Evolutionary conservation across 2,888 invertebrate genomes (phyloP).

Genomic region (Brassicogethes aeneus): DNA sequence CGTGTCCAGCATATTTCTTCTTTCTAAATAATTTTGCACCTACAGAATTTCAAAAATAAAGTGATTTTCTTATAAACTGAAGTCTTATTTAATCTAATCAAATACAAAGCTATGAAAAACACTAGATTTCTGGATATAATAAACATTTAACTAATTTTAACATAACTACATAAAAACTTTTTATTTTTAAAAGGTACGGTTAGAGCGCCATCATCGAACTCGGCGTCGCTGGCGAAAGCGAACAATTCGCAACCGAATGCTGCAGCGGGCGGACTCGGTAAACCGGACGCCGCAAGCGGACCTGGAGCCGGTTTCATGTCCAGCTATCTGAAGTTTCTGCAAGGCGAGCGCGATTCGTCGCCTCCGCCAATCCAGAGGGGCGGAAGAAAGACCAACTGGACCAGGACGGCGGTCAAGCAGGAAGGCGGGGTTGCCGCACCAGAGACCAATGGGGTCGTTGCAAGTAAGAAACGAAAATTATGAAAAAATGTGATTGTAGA

Average conservation of each 20-base stretch:
- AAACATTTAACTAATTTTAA: too few species aligned
- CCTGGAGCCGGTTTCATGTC: slow-evolving; percentile 75
- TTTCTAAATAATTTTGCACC: too few species aligned
- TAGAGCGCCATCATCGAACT: slow-evolving; percentile 15
- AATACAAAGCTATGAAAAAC: too few species aligned
- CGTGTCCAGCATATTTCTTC: too few species aligned
- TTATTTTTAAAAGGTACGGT: slow-evolving; percentile 20
- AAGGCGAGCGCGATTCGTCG: slow-evolving; percentile 73
- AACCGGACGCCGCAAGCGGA: slow-evolving; percentile 18
- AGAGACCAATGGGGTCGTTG: slow-evolving; percentile 19
- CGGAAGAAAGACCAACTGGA: slow-evolving; percentile 60
- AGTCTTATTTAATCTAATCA: too few species aligned
- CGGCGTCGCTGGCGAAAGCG: too few species aligned
- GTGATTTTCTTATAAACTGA: too few species aligned
- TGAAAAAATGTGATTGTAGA: slow-evolving; percentile 24
- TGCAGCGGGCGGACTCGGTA: not conserved
- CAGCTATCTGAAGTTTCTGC: slow-evolving; percentile 76
- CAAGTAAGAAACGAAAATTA: slow-evolving; percentile 3
- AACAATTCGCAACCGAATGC: slow-evolving; percentile 13
- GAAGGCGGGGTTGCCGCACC: slow-evolving; percentile 31
- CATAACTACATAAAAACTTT: not conserved
- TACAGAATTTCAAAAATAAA: too few species aligned
- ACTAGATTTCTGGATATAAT: too few species aligned
- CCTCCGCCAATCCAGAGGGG: slow-evolving; percentile 61
- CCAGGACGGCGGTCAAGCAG: slow-evolving; percentile 33